Evolutionary conservation across 2,113 vertebrate species (phyloP).

Genomic region (Megaceryle maxima): DNA sequence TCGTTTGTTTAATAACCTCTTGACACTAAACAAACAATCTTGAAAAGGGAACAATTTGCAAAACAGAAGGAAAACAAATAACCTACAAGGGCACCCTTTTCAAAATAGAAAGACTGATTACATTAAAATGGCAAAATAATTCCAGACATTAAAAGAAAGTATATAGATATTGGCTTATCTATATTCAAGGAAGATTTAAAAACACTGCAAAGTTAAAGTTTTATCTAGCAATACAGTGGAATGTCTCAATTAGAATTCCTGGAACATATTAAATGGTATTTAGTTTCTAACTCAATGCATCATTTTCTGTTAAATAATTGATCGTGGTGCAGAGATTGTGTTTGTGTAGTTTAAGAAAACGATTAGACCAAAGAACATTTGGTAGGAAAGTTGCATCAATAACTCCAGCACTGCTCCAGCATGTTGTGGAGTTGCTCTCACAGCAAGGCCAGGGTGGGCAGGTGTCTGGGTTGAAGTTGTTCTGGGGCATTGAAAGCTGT

Average conservation of each 20-base stretch:
- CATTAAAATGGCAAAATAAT: slow-evolving; percentile 69
- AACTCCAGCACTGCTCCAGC: slow-evolving; percentile 6
- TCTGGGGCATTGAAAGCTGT: not conserved
- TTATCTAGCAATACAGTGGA: slow-evolving; percentile 71
- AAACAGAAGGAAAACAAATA: slow-evolving; percentile 78
- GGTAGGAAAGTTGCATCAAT: slow-evolving; percentile 69
- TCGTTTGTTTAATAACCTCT: slow-evolving; percentile 80
- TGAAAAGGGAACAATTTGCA: slow-evolving; percentile 77
- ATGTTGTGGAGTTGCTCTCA: not conserved
- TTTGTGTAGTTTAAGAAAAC: slow-evolving; percentile 82
- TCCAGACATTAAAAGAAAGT: slow-evolving; percentile 55
- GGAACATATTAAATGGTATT: slow-evolving; percentile 78
- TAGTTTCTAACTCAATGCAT: slow-evolving; percentile 81
- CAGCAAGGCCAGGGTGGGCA: not conserved
- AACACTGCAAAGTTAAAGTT: slow-evolving; percentile 69
- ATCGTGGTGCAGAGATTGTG: slow-evolving; percentile 77
- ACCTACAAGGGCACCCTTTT: slow-evolving; percentile 70
- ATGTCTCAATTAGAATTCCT: slow-evolving; percentile 76
- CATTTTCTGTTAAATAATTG: slow-evolving; percentile 84
- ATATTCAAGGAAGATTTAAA: slow-evolving; percentile 74
- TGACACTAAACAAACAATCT: slow-evolving; percentile 79
- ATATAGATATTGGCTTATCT: slow-evolving; percentile 74
- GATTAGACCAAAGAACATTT: slow-evolving; percentile 75
- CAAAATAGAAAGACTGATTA: slow-evolving; percentile 67
- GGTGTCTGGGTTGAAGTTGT: not conserved